Conservation (phyloP, 2,113 vertebrate species). For the Dromaius novaehollandiae region DNA sequence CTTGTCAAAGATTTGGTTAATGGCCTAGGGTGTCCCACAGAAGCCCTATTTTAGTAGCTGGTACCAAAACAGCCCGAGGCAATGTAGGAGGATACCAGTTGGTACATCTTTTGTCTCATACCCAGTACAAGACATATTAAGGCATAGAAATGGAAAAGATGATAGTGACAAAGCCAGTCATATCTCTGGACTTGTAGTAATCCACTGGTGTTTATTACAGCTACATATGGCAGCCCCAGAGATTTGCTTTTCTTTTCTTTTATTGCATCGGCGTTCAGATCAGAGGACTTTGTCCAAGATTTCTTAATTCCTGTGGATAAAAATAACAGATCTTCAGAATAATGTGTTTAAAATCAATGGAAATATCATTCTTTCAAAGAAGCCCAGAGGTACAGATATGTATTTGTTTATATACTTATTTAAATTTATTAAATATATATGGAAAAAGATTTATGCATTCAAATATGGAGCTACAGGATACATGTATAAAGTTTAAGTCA, state of each 20-base stretch:
- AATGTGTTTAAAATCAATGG: not conserved
- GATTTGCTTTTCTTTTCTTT: not conserved
- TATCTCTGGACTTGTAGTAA: not conserved
- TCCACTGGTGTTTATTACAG: not conserved
- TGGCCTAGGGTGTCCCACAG: not conserved
- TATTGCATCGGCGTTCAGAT: not conserved
- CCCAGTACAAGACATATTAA: not conserved
- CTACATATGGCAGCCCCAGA: fast-evolving
- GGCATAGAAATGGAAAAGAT: not conserved
- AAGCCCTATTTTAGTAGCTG: not conserved
- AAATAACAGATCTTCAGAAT: not conserved
- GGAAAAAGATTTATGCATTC: not conserved
- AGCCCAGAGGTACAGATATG: not conserved
- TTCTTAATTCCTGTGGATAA: not conserved
- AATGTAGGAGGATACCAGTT: not conserved
- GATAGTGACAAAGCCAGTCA: not conserved
- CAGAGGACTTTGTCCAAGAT: not conserved
- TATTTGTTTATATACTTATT: not conserved
- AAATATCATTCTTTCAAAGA: not conserved
- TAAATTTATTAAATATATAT: not conserved
- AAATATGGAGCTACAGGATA: not conserved
- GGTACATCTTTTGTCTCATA: not conserved
- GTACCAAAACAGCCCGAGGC: not conserved
- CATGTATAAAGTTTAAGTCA: not conserved
- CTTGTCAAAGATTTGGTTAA: not conserved